phyloP scores from a whole-genome alignment of 2,797 vertebrate genomes.

The Bucorvus abyssinicus region DNA sequence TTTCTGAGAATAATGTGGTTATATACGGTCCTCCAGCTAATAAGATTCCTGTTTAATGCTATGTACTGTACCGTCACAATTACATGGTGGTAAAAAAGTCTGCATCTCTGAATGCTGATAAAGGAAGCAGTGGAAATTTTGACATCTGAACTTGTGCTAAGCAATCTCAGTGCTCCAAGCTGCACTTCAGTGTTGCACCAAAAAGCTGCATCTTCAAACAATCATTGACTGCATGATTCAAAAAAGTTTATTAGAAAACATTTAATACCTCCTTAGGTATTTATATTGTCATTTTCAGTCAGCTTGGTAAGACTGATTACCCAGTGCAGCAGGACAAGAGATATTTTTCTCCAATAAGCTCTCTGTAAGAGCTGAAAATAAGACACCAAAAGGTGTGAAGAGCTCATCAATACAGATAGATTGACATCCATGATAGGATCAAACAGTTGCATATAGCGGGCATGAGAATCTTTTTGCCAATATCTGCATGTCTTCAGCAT shows the following conservation, averaged over 20 bases:
- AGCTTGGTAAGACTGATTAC: not conserved
- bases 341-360: not conserved
- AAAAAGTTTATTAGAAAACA: not conserved
- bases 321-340: not conserved
- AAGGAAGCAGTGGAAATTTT: not conserved
- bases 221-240: not conserved
- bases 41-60: not conserved
- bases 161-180: not conserved
- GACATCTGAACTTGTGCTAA: not conserved
- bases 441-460: not conserved
- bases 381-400: not conserved
- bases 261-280: not conserved
- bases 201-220: not conserved
- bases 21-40: not conserved
- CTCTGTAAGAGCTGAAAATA: not conserved
- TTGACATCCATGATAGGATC: not conserved
- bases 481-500: not conserved
- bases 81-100: not conserved
- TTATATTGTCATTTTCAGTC: not conserved
- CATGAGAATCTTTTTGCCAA: not conserved
- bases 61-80: not conserved
- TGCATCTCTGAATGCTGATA: not conserved
- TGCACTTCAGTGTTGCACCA: not conserved
- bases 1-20: not conserved
- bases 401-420: not conserved